Evolutionary conservation across 2,797 vertebrate species (phyloP).

Genomic region (Pitangus sulphuratus): DNA sequence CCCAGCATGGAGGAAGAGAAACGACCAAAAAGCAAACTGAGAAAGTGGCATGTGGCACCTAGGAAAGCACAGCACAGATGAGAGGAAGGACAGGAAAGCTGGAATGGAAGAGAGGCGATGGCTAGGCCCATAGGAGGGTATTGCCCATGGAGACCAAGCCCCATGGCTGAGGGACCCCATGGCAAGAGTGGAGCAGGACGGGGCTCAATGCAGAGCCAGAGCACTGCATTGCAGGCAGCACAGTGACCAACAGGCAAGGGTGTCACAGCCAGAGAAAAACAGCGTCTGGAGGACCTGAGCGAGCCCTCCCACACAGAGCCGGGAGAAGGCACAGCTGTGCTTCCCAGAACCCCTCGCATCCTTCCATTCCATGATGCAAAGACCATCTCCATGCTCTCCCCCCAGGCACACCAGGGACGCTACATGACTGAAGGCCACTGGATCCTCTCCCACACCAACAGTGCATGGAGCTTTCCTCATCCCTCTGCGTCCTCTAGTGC

Average conservation of each 20-base stretch:
- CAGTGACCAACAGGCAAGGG: accelerated
- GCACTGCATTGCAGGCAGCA: accelerated
- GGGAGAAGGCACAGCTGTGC: not conserved
- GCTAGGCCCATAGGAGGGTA: not conserved
- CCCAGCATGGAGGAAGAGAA: not conserved
- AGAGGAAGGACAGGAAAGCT: not conserved
- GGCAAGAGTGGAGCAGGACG: not conserved
- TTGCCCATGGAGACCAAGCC: accelerated
- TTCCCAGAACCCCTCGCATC: not conserved
- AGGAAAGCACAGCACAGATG: not conserved
- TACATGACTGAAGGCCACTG: not conserved
- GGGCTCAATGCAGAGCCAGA: not conserved
- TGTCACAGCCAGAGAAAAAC: not conserved
- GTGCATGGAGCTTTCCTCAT: not conserved
- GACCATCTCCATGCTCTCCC: not conserved
- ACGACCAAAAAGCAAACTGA: not conserved
- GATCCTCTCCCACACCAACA: not conserved
- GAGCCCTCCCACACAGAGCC: accelerated
- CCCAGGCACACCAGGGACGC: not conserved
- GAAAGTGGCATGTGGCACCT: not conserved
- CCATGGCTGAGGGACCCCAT: accelerated
- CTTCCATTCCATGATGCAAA: not conserved
- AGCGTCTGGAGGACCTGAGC: not conserved
- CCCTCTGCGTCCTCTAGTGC: not conserved
- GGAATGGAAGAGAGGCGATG: not conserved